These are phyloP conservation scores for Stigmatopora nigra DNA, from an alignment of 2,113 vertebrate genomes.

Conservation along the genomic window DNA sequence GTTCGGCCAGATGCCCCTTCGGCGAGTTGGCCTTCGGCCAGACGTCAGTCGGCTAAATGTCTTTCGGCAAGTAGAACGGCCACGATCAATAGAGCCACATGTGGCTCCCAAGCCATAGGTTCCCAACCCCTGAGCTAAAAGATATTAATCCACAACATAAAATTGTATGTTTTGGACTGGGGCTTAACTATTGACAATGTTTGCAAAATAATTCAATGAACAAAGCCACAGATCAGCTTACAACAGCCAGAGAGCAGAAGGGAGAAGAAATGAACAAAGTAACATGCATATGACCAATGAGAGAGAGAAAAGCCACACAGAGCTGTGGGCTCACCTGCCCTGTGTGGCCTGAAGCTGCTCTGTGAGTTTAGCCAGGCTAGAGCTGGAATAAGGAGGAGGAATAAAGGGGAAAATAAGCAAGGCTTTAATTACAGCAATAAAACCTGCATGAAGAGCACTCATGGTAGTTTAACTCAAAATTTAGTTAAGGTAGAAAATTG, in stretches of 20 bases:
- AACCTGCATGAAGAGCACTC: conserved; percentile 1
- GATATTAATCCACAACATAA: background rate
- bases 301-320: conserved; percentile 37
- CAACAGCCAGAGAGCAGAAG: background rate
- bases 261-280: background rate
- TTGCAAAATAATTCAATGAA: background rate
- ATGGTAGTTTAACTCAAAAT: background rate
- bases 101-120: no score
- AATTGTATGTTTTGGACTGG: background rate
- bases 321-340: conserved; percentile 67
- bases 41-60: no score
- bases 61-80: no score
- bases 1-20: no score
- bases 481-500: background rate
- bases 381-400: conserved; percentile 51
- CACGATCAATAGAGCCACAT: no score
- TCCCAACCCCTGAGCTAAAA: background rate
- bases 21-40: no score
- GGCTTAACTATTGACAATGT: background rate
- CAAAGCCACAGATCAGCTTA: background rate
- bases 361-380: conserved; percentile 72
- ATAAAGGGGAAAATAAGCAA: conserved; percentile 6
- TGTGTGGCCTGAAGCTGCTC: conserved; percentile 75
- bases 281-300: conserved; percentile 19
- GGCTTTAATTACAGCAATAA: conserved; percentile 12